A percentile compares a stretch with the other conserved stretches of the same genome.
Conservation (phyloP, 2,113 vertebrate genomes). For the Corvus moneduloides region DNA sequence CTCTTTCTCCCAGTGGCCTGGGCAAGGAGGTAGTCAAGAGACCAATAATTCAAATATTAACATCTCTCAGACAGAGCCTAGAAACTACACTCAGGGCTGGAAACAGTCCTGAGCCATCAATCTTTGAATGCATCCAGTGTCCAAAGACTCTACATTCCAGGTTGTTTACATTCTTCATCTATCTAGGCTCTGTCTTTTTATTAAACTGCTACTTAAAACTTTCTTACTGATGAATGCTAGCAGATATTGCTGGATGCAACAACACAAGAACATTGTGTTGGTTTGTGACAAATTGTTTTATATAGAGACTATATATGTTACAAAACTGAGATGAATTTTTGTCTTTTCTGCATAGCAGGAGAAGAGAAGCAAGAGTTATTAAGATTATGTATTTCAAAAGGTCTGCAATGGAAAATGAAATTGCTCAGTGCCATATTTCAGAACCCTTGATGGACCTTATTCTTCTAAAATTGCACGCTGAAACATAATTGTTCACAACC, state of each 20-base stretch:
- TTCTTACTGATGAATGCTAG: background rate
- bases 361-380: conserved; percentile 36
- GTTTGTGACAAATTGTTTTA: conserved; percentile 1
- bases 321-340: conserved; percentile 34
- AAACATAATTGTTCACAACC: conserved; percentile 39
- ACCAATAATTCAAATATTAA: background rate
- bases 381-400: conserved; percentile 48
- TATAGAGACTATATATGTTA: background rate
- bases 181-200: background rate
- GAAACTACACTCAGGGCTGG: background rate
- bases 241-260: background rate
- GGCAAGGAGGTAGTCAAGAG: background rate
- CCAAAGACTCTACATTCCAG: background rate
- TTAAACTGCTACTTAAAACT: background rate
- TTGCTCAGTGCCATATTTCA: background rate
- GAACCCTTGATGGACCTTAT: conserved; percentile 16
- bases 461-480: conserved; percentile 13
- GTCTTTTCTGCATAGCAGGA: background rate
- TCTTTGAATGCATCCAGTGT: background rate
- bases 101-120: background rate
- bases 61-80: background rate
- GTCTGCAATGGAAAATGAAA: conserved; percentile 24
- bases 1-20: background rate
- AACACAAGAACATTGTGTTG: background rate
- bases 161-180: background rate